phyloP scores from a whole-genome alignment of 1,140 invertebrate genomes.

The Probaryconus sp. region DNA sequence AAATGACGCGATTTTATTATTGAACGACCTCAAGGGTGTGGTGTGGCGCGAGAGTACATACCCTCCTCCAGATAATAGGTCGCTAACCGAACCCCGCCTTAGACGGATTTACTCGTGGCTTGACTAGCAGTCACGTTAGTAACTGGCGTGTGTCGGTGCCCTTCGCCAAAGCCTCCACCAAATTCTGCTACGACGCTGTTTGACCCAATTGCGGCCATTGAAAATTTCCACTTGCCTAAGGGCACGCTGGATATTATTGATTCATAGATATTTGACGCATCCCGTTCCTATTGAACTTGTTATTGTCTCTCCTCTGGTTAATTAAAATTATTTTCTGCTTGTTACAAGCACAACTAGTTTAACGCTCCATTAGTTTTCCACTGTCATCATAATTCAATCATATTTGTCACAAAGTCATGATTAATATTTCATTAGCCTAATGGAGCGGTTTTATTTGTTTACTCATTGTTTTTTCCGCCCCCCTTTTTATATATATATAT shows the following conservation, averaged over 20 bases:
- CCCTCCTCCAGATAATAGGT: constrained; percentile 60
- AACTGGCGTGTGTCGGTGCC: constrained; percentile 12
- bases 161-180: not conserved
- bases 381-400: no score
- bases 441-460: no score
- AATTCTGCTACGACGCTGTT: constrained; percentile 19
- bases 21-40: constrained; percentile 69
- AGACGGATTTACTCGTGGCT: constrained; percentile 27
- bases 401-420: no score
- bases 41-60: constrained; percentile 24
- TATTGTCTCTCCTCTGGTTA: no score
- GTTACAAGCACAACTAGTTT: no score
- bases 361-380: no score
- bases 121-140: no score
- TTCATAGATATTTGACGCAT: not conserved
- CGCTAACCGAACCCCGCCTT: constrained; percentile 68
- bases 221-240: constrained; percentile 25
- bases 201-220: constrained; percentile 33
- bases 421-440: no score
- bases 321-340: no score
- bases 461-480: no score
- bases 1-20: constrained; percentile 77
- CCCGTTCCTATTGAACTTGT: not conserved
- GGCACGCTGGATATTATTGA: constrained; percentile 9
- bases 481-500: no score